Conservation (phyloP, 2,113 vertebrate genomes). For the Astatotilapia flaviijosephi region DNA sequence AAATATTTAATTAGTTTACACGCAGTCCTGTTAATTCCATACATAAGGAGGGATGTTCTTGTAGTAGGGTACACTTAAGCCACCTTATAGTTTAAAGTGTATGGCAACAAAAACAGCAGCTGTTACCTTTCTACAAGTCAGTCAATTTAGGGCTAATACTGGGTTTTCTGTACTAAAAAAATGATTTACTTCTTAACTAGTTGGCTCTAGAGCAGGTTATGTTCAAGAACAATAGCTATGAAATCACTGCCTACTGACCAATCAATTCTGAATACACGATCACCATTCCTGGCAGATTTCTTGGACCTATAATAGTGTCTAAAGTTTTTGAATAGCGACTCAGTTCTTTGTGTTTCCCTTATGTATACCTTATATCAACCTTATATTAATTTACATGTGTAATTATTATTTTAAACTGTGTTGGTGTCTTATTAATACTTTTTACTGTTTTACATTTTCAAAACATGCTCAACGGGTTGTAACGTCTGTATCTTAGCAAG, state of each 20-base stretch:
- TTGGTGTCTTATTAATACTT: not conserved
- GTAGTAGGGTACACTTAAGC: not conserved
- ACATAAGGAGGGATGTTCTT: not conserved
- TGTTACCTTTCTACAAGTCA: not conserved
- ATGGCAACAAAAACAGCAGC: not conserved
- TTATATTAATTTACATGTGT: fast-evolving
- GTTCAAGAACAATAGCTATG: not conserved
- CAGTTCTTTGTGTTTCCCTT: not conserved
- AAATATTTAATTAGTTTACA: not conserved
- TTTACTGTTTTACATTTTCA: not conserved
- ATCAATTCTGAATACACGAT: not conserved
- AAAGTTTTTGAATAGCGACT: not conserved
- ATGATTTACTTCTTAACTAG: not conserved
- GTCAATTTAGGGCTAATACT: not conserved
- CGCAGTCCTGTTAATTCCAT: fast-evolving
- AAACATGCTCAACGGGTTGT: not conserved
- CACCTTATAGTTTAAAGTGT: not conserved
- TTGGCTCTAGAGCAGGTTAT: not conserved
- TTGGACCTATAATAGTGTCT: not conserved
- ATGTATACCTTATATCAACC: not conserved
- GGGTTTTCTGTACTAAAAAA: not conserved
- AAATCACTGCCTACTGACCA: not conserved
- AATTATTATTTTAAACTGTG: not conserved
- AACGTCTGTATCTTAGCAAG: not conserved
- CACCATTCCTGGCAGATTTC: not conserved